phyloP scores from a whole-genome alignment of 2,113 vertebrate genomes.

The Lichenostomus cassidix region DNA sequence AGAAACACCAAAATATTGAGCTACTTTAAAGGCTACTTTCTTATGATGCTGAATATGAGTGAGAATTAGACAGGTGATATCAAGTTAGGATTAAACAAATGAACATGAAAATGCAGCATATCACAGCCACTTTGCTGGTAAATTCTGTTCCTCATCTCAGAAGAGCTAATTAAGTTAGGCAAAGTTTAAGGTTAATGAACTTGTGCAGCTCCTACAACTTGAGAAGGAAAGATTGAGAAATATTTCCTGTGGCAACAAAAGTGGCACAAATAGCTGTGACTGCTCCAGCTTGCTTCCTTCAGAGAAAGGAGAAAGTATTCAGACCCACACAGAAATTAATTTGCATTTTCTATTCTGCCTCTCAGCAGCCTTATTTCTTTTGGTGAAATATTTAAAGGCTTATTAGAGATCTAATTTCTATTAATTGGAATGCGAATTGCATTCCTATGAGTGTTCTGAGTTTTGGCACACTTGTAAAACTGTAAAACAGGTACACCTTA shows the following conservation, averaged over 20 bases:
- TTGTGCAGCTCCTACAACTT: neutral
- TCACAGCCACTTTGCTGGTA: neutral
- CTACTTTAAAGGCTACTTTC: neutral
- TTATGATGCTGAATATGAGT: neutral
- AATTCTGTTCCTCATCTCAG: neutral
- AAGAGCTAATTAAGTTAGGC: neutral
- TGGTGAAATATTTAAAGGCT: neutral
- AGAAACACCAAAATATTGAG: neutral
- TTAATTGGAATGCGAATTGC: neutral
- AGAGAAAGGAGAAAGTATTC: neutral
- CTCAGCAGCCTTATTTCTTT: neutral
- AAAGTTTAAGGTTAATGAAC: rapidly evolving
- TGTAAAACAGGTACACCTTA: neutral
- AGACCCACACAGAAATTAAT: neutral
- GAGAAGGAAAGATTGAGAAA: neutral
- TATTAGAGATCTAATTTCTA: neutral
- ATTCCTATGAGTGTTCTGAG: neutral
- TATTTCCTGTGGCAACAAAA: neutral
- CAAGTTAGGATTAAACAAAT: neutral
- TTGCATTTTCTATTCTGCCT: neutral
- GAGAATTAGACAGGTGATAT: neutral
- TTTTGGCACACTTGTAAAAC: neutral
- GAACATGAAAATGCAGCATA: neutral
- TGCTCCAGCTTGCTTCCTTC: neutral
- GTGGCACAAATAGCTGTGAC: neutral